Evolutionary conservation across 1,140 invertebrate genomes (phyloP).

Genomic region (Drosophila paulistorum): DNA sequence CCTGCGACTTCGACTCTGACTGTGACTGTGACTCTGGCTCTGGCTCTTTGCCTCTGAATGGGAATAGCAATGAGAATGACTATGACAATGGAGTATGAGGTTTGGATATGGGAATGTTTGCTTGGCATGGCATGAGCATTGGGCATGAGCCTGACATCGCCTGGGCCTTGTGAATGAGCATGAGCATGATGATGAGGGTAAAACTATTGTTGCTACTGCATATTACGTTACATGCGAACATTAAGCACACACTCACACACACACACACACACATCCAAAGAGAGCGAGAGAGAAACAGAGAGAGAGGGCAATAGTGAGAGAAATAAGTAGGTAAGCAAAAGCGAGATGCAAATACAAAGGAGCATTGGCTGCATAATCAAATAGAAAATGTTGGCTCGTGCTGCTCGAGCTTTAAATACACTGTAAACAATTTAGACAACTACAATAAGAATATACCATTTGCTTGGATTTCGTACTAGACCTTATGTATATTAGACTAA

Average conservation of each 20-base stretch:
- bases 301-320: not conserved
- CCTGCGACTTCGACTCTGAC: slow-evolving; percentile 47
- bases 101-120: slow-evolving; percentile 52
- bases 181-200: slow-evolving; percentile 47
- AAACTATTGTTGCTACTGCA: slow-evolving; percentile 68
- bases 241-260: slow-evolving; percentile 43
- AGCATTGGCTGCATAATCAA: slow-evolving; percentile 71
- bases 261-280: slow-evolving; percentile 31
- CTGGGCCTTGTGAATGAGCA: slow-evolving; percentile 12
- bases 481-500: no score
- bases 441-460: not conserved
- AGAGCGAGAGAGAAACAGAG: not conserved
- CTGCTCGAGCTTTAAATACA: slow-evolving; percentile 16
- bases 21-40: not conserved
- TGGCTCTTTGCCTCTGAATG: slow-evolving; percentile 17
- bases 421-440: slow-evolving; percentile 1
- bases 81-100: no score
- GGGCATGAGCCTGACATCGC: slow-evolving; percentile 11
- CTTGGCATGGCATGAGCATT: slow-evolving; percentile 58
- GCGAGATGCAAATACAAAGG: slow-evolving; percentile 35
- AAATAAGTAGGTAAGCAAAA: not conserved
- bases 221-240: slow-evolving; percentile 71
- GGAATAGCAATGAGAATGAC: slow-evolving; percentile 27
- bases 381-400: slow-evolving; percentile 64
- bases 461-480: no score